Evolutionary conservation across 2,888 invertebrate genomes (phyloP).

Genomic region (Parochlus steinenii): DNA sequence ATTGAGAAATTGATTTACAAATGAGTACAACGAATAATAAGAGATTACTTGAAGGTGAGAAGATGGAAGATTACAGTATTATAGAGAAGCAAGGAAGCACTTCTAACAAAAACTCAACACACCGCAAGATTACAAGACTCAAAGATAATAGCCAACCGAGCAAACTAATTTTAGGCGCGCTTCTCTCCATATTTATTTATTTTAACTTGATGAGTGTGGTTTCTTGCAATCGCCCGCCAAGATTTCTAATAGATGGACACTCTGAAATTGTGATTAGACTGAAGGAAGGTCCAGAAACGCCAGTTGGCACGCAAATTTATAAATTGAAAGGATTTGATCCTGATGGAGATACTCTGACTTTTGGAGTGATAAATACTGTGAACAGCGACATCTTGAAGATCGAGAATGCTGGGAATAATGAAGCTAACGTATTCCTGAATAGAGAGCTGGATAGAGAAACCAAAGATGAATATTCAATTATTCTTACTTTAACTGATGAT

Average conservation of each 20-base stretch:
- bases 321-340: slow-evolving; percentile 67
- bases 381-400: slow-evolving; percentile 72
- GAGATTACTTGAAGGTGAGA: too few species aligned
- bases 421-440: slow-evolving; percentile 75
- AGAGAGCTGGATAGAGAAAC: slow-evolving; percentile 81
- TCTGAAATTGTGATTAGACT: slow-evolving; percentile 80
- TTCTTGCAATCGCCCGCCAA: slow-evolving; percentile 59
- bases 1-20: too few species aligned
- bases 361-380: slow-evolving; percentile 63
- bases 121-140: too few species aligned
- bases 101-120: too few species aligned
- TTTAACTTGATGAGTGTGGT: too few species aligned
- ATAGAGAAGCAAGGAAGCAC: too few species aligned
- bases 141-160: too few species aligned
- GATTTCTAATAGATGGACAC: slow-evolving; percentile 68
- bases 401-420: slow-evolving; percentile 61
- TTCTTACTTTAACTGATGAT: slow-evolving; percentile 77
- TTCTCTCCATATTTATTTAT: too few species aligned
- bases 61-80: too few species aligned
- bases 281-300: slow-evolving; percentile 75
- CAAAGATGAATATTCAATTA: slow-evolving; percentile 75
- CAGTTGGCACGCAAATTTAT: slow-evolving; percentile 68
- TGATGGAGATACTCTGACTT: slow-evolving; percentile 67
- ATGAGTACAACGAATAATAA: too few species aligned
- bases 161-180: too few species aligned